phyloP scores from a whole-genome alignment of 2,888 invertebrate genomes.

The Baronia brevicornis region DNA sequence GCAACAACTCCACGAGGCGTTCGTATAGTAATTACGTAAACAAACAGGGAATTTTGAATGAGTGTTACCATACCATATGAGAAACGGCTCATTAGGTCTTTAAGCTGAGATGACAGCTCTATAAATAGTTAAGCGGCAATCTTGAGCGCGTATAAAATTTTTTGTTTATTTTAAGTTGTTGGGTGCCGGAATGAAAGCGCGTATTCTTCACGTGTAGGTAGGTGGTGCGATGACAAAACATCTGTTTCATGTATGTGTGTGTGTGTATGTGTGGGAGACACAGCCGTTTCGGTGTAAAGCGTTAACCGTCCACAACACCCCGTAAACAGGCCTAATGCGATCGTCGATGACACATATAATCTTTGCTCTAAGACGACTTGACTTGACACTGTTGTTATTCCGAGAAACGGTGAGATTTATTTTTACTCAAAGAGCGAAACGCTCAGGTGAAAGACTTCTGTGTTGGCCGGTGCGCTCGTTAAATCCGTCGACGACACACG shows the following conservation, averaged over 20 bases:
- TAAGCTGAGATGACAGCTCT: conserved; percentile 67
- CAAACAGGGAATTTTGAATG: conserved; percentile 54
- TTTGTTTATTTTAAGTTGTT: conserved; percentile 50
- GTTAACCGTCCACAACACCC: conserved; percentile 57
- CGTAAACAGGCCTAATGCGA: conserved; percentile 63
- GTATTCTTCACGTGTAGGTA: conserved; percentile 7
- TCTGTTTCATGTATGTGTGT: conserved; percentile 49
- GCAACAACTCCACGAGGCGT: conserved; percentile 23
- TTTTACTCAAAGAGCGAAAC: conserved; percentile 72
- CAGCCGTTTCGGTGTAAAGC: conserved; percentile 44
- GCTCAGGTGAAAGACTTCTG: conserved; percentile 73
- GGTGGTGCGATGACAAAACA: conserved; percentile 54
- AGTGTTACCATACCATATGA: conserved; percentile 59
- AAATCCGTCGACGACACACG: conserved; percentile 61
- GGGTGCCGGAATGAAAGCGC: conserved; percentile 33
- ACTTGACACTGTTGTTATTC: conserved; percentile 72
- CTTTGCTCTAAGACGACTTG: conserved; percentile 65
- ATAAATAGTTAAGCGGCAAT: conserved; percentile 54
- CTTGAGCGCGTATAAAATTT: conserved; percentile 42
- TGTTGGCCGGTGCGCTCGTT: conserved; percentile 60
- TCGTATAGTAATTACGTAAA: conserved; percentile 56
- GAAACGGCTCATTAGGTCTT: conserved; percentile 71
- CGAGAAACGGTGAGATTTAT: conserved; percentile 68
- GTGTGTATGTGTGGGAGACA: conserved; percentile 17
- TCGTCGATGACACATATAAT: conserved; percentile 71